phyloP scores from a whole-genome alignment of 2,113 vertebrate species.

The Festucalex cinctus region DNA sequence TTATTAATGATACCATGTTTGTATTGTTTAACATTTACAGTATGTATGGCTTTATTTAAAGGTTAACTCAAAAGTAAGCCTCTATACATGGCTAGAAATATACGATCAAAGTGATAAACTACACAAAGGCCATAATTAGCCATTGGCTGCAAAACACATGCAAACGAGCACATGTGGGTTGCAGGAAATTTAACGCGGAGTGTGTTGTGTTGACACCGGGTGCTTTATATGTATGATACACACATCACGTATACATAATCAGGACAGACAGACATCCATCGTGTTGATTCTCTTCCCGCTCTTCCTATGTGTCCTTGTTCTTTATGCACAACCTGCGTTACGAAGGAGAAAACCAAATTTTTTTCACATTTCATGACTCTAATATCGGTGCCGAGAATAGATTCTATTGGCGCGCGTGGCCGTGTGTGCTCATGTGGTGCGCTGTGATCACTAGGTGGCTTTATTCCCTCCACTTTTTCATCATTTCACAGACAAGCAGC shows the following conservation, averaged over 20 bases:
- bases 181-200: not conserved
- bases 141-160: not conserved
- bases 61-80: not conserved
- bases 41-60: not conserved
- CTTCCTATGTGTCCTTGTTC: slow-evolving; percentile 1
- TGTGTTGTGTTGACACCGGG: not conserved
- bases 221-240: not conserved
- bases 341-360: slow-evolving; percentile 33
- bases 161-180: not conserved
- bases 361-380: slow-evolving; percentile 7
- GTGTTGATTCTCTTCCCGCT: not conserved
- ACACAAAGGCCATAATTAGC: not conserved
- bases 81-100: no score
- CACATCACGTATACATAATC: slow-evolving; percentile 6
- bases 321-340: slow-evolving; percentile 22
- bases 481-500: slow-evolving; percentile 50
- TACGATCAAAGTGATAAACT: not conserved
- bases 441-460: slow-evolving; percentile 51
- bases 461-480: slow-evolving; percentile 35
- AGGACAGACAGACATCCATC: not conserved
- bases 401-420: not conserved
- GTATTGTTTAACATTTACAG: not conserved
- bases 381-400: not conserved
- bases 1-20: not conserved
- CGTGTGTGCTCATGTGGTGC: slow-evolving; percentile 11